phyloP scores from a whole-genome alignment of 2,888 invertebrate species.

The Chrysomela aeneicollis region DNA sequence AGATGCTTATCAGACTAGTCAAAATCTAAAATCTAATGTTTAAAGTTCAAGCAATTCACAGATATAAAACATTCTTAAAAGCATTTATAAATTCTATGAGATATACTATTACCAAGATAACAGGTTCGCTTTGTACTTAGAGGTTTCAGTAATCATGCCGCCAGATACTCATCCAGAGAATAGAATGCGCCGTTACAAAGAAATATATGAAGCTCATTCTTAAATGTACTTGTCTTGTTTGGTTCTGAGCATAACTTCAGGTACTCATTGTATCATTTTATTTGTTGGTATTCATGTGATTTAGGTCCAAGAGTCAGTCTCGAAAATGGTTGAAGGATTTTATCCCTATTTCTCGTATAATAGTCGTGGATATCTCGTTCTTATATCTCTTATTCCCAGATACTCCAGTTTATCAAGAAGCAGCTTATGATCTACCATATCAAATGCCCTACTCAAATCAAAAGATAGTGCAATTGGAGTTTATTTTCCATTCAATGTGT shows the following conservation, averaged over 20 bases:
- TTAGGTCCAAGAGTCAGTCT: neutral
- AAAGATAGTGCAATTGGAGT: neutral
- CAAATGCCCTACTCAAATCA: constrained; percentile 14
- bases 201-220: neutral
- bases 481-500: constrained; percentile 1
- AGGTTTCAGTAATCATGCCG: neutral
- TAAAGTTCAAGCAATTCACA: neutral
- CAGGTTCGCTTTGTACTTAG: neutral
- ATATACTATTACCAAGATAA: no score
- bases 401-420: constrained; percentile 2
- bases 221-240: neutral
- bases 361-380: neutral
- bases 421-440: constrained; percentile 4
- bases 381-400: no score
- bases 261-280: neutral
- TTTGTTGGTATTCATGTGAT: no score
- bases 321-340: neutral
- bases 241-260: neutral
- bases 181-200: neutral
- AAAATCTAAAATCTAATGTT: neutral
- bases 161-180: neutral
- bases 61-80: neutral
- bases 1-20: neutral
- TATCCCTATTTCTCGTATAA: neutral
- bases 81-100: no score